These are phyloP conservation scores for Sebastolobus altivelis DNA, from an alignment of 2,797 vertebrate species.

Conservation along the genomic window DNA sequence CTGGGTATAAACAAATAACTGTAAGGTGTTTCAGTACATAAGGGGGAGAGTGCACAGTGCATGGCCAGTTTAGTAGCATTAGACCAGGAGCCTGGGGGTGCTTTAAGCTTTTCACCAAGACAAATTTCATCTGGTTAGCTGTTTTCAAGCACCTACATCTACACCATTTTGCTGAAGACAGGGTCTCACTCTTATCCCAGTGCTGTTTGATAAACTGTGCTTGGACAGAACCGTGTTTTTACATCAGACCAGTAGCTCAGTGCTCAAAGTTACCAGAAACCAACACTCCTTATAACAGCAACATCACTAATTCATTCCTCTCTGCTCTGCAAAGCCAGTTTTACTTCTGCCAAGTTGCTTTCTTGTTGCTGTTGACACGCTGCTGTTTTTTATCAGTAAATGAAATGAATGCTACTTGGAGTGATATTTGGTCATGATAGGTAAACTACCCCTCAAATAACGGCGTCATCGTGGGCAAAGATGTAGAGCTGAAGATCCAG, in stretches of 20 bases:
- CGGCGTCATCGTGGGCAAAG: conserved; percentile 48
- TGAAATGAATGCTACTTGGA: conserved; percentile 1
- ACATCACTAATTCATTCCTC: conserved; percentile 7
- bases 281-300: background rate
- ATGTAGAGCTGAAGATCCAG: conserved; percentile 64
- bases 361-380: background rate
- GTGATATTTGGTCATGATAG: conserved; percentile 11
- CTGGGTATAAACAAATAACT: background rate
- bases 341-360: conserved; percentile 7
- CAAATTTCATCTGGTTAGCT: background rate
- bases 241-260: background rate
- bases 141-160: background rate
- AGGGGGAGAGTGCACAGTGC: background rate
- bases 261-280: conserved; percentile 6
- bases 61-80: background rate
- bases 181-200: background rate
- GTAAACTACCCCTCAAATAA: conserved; percentile 41
- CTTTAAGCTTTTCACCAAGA: background rate
- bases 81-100: background rate
- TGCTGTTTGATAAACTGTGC: background rate
- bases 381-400: conserved; percentile 11
- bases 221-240: background rate
- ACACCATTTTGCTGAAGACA: background rate
- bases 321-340: conserved; percentile 12
- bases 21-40: background rate